Percentiles rank a stretch among this genome's conserved stretches.
Conservation (phyloP, 2,888 invertebrate genomes). For the Pseudococcus longispinus region DNA sequence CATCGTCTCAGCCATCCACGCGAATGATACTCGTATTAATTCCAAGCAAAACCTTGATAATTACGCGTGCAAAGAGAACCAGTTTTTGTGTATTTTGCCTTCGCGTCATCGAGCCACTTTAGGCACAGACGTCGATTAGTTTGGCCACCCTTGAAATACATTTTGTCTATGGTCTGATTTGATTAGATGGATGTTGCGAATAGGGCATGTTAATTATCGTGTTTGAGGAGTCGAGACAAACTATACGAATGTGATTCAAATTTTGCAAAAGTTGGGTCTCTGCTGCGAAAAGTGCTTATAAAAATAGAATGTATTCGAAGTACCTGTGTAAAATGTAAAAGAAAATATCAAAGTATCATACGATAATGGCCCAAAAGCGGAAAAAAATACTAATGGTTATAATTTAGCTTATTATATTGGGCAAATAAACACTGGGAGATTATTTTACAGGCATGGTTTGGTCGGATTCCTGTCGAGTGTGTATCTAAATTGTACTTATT, state of each 20-base stretch:
- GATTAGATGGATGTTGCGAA: background rate
- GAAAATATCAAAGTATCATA: too few relatives aligned
- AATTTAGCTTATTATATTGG: background rate
- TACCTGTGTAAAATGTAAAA: too few relatives aligned
- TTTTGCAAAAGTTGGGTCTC: too few relatives aligned
- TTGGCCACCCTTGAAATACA: background rate
- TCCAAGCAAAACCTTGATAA: background rate
- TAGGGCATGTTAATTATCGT: background rate
- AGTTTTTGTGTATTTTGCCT: background rate
- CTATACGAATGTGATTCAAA: background rate
- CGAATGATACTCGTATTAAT: background rate
- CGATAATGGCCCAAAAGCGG: background rate
- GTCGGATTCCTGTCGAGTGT: background rate
- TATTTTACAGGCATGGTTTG: background rate
- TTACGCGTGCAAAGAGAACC: background rate
- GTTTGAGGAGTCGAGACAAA: background rate
- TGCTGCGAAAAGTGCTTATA: too few relatives aligned
- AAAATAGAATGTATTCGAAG: background rate
- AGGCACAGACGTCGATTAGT: background rate
- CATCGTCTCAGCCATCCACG: background rate
- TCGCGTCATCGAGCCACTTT: background rate
- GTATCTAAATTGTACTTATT: too few relatives aligned
- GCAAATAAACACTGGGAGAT: background rate
- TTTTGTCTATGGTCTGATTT: background rate
- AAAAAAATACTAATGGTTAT: background rate